A percentile compares a stretch with the other conserved stretches of the same genome.
phyloP scores from a whole-genome alignment of 2,888 invertebrate species.

The Xanthia togata region DNA sequence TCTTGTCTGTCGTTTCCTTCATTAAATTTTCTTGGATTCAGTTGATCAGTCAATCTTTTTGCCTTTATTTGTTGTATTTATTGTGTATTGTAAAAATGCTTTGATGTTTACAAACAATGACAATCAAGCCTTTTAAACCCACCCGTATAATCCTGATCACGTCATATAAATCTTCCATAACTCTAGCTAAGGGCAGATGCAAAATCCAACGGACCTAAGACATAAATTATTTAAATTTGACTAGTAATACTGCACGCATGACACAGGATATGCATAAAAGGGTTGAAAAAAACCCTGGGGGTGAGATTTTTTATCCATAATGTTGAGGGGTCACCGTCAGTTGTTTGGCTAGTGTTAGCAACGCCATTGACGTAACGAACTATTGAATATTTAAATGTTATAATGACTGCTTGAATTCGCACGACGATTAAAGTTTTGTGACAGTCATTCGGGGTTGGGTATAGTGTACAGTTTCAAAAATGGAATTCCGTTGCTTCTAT shows the following conservation, averaged over 20 bases:
- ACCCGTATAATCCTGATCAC: constrained; percentile 54
- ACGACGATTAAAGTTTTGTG: constrained; percentile 77
- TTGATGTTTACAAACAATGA: constrained; percentile 25
- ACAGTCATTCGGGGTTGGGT: constrained; percentile 38
- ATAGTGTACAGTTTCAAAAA: constrained; percentile 33
- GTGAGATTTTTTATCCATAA: constrained; percentile 82
- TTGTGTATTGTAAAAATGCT: neutral
- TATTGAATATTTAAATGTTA: constrained; percentile 81
- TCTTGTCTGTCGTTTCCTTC: neutral
- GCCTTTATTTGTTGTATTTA: neutral
- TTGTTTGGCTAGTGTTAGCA: constrained; percentile 81
- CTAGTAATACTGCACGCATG: constrained; percentile 88
- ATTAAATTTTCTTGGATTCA: neutral
- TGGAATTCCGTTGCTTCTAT: constrained; percentile 8
- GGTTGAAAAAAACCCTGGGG: constrained; percentile 86
- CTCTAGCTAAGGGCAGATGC: constrained; percentile 81
- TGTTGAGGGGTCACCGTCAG: constrained; percentile 73
- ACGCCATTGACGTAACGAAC: constrained; percentile 81
- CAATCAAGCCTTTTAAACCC: constrained; percentile 42
- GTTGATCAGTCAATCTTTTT: neutral
- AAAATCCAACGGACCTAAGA: constrained; percentile 80
- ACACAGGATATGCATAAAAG: constrained; percentile 90
- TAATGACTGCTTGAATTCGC: constrained; percentile 78
- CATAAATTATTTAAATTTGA: constrained; percentile 91
- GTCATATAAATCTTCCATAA: constrained; percentile 68